These are phyloP conservation scores for Gasterosteus aculeatus DNA, from an alignment of 2,113 vertebrate genomes.

Conservation along the genomic window DNA sequence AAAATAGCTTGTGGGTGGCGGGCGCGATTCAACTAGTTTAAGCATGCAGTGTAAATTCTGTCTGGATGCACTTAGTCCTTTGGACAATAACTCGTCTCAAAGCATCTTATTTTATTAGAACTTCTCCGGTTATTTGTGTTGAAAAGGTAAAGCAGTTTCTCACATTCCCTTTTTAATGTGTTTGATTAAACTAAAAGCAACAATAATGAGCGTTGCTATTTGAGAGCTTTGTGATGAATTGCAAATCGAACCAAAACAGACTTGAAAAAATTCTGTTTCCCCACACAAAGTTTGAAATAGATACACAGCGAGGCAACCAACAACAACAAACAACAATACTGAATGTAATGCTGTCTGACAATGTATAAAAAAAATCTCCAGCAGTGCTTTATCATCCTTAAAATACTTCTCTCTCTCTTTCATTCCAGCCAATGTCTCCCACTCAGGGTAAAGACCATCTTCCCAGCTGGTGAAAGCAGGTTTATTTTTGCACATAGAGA, in stretches of 20 bases:
- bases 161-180: background rate
- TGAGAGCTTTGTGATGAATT: conserved; percentile 26
- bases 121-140: background rate
- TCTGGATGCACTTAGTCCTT: conserved; percentile 16
- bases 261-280: conserved; percentile 32
- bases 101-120: background rate
- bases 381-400: conserved; percentile 43
- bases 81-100: conserved; percentile 8
- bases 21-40: conserved; percentile 63
- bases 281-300: conserved; percentile 9
- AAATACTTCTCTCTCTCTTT: conserved; percentile 63
- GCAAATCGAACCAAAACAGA: conserved; percentile 31
- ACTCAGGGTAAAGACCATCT: conserved; percentile 72
- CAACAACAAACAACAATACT: conserved; percentile 1
- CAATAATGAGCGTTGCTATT: background rate
- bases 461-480: conserved; percentile 55
- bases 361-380: conserved; percentile 5
- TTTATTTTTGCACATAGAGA: conserved; percentile 54
- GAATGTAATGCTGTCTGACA: conserved; percentile 31
- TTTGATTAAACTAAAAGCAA: conserved; percentile 24
- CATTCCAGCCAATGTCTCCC: conserved; percentile 63
- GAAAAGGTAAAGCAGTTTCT: background rate
- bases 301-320: background rate
- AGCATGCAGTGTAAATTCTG: conserved; percentile 50
- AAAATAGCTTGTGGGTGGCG: conserved; percentile 71